Percentiles rank a stretch among this genome's conserved stretches.
These are phyloP conservation scores for Biston stratarius DNA, from an alignment of 2,888 invertebrate genomes.

Conservation along the genomic window DNA sequence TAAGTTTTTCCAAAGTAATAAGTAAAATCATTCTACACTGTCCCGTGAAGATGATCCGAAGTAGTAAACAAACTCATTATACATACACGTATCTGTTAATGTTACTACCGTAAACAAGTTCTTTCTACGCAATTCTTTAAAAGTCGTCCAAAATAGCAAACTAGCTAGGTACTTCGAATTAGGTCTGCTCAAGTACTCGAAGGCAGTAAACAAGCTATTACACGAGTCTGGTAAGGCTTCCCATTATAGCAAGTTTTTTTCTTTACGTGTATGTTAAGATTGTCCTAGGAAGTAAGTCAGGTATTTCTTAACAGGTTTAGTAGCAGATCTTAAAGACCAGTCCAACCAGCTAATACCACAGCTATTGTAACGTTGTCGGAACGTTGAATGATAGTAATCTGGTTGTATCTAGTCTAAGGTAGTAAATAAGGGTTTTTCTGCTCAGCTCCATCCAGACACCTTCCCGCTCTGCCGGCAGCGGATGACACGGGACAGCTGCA, in stretches of 20 bases:
- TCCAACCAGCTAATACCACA: too few relatives aligned
- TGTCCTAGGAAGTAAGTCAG: background rate
- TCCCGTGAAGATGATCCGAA: background rate
- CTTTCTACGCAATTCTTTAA: too few relatives aligned
- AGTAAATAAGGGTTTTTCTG: background rate
- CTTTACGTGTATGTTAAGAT: background rate
- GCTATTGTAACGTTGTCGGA: too few relatives aligned
- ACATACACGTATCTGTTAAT: background rate
- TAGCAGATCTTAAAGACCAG: too few relatives aligned
- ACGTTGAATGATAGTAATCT: too few relatives aligned
- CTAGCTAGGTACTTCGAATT: background rate
- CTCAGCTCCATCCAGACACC: conserved; percentile 86
- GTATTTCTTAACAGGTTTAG: conserved; percentile 70
- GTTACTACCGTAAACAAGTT: background rate
- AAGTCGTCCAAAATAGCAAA: background rate
- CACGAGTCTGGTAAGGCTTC: too few relatives aligned
- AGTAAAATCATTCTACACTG: background rate
- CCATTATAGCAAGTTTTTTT: too few relatives aligned
- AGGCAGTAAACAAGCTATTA: background rate
- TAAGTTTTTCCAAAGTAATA: background rate
- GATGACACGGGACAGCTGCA: conserved; percentile 90
- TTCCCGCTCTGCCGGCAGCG: conserved; percentile 92
- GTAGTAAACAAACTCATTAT: background rate
- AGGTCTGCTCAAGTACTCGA: background rate
- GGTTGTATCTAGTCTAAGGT: background rate